Evolutionary conservation across 2,888 invertebrate genomes (phyloP), one percentile per base, ranked within the genome.

Genomic region (Bimastos eiseni): DNA sequence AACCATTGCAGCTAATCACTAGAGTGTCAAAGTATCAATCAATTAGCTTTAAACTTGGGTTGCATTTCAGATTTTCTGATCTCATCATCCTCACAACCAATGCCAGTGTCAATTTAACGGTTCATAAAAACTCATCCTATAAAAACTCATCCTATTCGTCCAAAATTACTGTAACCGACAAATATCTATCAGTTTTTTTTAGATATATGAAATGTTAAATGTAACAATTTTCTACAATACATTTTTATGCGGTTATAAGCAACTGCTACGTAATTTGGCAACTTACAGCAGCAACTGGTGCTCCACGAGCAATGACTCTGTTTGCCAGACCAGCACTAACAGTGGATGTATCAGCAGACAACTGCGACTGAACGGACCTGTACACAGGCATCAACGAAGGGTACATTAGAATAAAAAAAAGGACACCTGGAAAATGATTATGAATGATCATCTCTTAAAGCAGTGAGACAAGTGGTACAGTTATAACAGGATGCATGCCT

Each of bases 301-400:
- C 86, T 86, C 37, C 86, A 86, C 37, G 86, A 37, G 86, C 86
- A 36, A 86, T 86, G 34, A 86, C 34, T 86, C 86, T 86, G 86
- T 86, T 86, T 86, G 86, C 86, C 5, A 86, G 86, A 19, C 86
- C 37, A 37, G 36, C 17, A 86, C 21, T 37, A 34, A 34, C n/a
- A 24, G 36, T 86, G 36, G 86, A 86, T 33, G 86, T 36, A 36
- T 86, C 86, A 15, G 24, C 37, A 36, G 86, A 34, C 86, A 37
- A 86, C 86, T 86, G 86, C 24, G 86, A 36, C 17, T 30, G 24
- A 86, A 86, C 34, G 19, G 36, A 86, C 34, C 86, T 36, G 34
- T 37, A 34, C 86, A 86, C 34, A 36, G 34, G 19, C 24, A 24
- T 36, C 86, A 86, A 86, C n/a, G 1, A 84, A 84, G 84, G 17